phyloP scores from a whole-genome alignment of 2,888 invertebrate species.

The Pandemis corylana region DNA sequence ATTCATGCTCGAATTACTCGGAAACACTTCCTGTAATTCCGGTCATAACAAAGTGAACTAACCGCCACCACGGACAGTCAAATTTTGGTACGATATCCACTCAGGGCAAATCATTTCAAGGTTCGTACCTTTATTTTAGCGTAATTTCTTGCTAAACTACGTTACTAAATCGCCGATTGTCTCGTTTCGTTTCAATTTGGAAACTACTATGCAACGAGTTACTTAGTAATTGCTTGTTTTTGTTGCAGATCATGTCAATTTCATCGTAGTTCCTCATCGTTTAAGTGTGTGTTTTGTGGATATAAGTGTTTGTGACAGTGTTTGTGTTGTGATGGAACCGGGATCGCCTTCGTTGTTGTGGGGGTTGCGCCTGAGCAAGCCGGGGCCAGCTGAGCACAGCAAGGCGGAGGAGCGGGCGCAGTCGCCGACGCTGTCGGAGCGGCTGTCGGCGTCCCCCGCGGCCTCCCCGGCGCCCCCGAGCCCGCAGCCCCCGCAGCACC shows the following conservation, averaged over 20 bases:
- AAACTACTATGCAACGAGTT: slow-evolving; percentile 61
- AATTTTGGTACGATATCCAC: slow-evolving; percentile 86
- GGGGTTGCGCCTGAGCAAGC: slow-evolving; percentile 80
- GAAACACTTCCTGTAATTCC: slow-evolving; percentile 77
- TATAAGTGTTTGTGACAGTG: slow-evolving; percentile 75
- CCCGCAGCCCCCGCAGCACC: slow-evolving; percentile 72
- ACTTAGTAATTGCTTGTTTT: slow-evolving; percentile 60
- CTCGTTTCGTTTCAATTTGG: slow-evolving; percentile 72
- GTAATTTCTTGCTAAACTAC: slow-evolving; percentile 79
- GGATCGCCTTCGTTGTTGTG: slow-evolving; percentile 80
- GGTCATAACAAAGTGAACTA: slow-evolving; percentile 66
- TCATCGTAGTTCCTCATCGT: slow-evolving; percentile 81
- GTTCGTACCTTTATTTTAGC: slow-evolving; percentile 79
- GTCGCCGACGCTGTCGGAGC: slow-evolving; percentile 75
- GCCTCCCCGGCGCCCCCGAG: slow-evolving; percentile 69
- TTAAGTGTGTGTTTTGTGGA: slow-evolving; percentile 79
- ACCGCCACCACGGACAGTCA: slow-evolving; percentile 81
- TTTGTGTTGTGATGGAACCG: slow-evolving; percentile 80
- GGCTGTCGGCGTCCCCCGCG: slow-evolving; percentile 71
- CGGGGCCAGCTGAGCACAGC: slow-evolving; percentile 63
- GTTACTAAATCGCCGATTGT: slow-evolving; percentile 72
- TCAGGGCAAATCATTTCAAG: slow-evolving; percentile 84
- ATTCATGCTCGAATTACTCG: slow-evolving; percentile 80
- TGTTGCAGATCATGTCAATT: slow-evolving; percentile 84
- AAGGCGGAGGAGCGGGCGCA: slow-evolving; percentile 76